These are phyloP conservation scores for Gyps fulvus DNA, from an alignment of 2,113 vertebrate genomes.

Conservation along the genomic window DNA sequence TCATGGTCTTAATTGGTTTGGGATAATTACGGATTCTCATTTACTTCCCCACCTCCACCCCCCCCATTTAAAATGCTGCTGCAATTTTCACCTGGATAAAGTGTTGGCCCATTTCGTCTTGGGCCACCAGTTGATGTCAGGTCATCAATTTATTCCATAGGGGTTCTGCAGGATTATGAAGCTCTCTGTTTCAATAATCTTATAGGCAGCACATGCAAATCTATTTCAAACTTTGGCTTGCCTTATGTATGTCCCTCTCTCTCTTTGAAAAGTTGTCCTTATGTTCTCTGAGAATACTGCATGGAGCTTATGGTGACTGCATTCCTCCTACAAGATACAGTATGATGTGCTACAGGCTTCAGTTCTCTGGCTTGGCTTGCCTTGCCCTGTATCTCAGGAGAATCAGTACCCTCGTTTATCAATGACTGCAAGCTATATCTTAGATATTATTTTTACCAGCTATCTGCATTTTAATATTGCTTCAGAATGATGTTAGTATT, in stretches of 20 bases:
- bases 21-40: neutral
- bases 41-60: accelerated
- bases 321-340: accelerated
- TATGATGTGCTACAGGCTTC: neutral
- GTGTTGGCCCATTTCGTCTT: neutral
- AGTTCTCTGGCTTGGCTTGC: neutral
- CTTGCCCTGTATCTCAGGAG: neutral
- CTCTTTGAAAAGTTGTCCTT: neutral
- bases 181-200: neutral
- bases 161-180: neutral
- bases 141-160: neutral
- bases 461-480: neutral
- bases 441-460: neutral
- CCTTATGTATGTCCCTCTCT: neutral
- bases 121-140: neutral
- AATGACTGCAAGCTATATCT: neutral
- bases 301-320: neutral
- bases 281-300: neutral
- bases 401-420: neutral
- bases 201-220: neutral
- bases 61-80: neutral
- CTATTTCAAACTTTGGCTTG: neutral
- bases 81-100: neutral
- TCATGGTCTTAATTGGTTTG: neutral
- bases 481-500: neutral